Evolutionary conservation across 2,888 invertebrate genomes (phyloP), one percentile per base, ranked within the genome.

Genomic region (Calephelis perditalis): DNA sequence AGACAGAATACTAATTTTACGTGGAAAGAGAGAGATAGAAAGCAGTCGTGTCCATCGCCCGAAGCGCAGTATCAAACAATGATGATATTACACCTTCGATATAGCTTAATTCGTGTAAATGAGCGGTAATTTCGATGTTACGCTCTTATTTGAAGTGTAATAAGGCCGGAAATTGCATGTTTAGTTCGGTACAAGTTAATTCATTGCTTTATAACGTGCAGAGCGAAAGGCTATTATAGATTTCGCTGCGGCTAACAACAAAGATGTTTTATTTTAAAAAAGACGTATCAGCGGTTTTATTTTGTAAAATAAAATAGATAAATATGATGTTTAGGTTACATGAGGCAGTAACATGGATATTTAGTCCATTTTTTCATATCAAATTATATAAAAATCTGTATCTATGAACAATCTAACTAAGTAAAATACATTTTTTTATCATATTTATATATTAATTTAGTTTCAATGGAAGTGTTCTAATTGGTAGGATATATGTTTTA

Each of bases 201-300:
- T 74, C 73, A 79, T 80, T 78, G 76, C 77, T 83, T 82, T 83
- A 85, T 84, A 79, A 85, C 74, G 82, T 83, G 83, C 78, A 80
- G 79, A 77, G 77, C 75, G 73, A 80, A 82, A 77, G 76, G 77
- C 76, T 77, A 79, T 82, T 81, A 79, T 76, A 77, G 75, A 71
- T 72, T 76, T 76, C 72, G 75, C 68, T 67, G 66, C 63, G 67
- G 58, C 57, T 58, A 52, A 52, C 52, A 52, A 35, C 35, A 10
- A 52, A 52, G 52, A 52, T 52, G 52, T 52, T 52, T 52, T 52
- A 52, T 52, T 52, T 52, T 52, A 52, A 35, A 52, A 52, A 52
- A 52, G 52, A 52, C 52, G 35, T 52, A 52, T 52, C 52, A 52
- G 52, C 26, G 52, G 11, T 0, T 11, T 35, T 26, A 52, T 52